Conservation (phyloP, 1,140 invertebrate genomes). For the Drosophila quadrilineata region DNA sequence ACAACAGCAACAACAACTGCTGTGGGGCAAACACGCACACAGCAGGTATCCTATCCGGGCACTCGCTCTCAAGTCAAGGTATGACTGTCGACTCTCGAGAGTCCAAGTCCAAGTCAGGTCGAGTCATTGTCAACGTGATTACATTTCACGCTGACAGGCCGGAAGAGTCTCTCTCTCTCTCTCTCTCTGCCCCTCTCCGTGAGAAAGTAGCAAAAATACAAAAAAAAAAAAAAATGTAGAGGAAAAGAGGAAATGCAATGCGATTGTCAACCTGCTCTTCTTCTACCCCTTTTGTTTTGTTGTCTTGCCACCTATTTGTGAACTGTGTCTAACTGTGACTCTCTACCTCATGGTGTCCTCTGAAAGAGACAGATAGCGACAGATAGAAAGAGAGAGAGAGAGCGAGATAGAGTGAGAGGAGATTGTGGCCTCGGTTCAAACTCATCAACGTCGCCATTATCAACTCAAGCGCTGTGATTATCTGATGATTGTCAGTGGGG, state of each 20-base stretch:
- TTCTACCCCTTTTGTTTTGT: background rate
- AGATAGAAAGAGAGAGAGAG: no score
- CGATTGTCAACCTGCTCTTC: background rate
- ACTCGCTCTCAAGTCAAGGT: constrained; percentile 1
- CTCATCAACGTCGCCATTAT: constrained; percentile 70
- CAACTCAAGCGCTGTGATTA: constrained; percentile 70
- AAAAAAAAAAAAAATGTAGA: no score
- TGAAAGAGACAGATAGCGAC: no score
- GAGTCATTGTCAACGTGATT: constrained; percentile 37
- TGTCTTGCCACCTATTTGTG: background rate
- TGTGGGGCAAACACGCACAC: background rate
- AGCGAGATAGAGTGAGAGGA: no score
- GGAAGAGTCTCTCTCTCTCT: no score
- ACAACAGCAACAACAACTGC: no score
- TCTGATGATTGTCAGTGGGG: constrained; percentile 63
- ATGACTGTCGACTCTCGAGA: constrained; percentile 5
- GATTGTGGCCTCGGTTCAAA: constrained; percentile 29
- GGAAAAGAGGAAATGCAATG: constrained; percentile 37
- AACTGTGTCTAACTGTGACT: background rate
- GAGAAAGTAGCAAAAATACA: no score
- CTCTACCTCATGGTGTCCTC: background rate
- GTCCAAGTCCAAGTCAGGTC: background rate
- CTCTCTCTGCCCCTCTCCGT: no score
- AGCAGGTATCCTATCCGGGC: constrained; percentile 27
- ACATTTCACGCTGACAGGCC: constrained; percentile 28